Evolutionary conservation across 2,888 invertebrate species (phyloP).

Genomic region (Hypercompe scribonia): DNA sequence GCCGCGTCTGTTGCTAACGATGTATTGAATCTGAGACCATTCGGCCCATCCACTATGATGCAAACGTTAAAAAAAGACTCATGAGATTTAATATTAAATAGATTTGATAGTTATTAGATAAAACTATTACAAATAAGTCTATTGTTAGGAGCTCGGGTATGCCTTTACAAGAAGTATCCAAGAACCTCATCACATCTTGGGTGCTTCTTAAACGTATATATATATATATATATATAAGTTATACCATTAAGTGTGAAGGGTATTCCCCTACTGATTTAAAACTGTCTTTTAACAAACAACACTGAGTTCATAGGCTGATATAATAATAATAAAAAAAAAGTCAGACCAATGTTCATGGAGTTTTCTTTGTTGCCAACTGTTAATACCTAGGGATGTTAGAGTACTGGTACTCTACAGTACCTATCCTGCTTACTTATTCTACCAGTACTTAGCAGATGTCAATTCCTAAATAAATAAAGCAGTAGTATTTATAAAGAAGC

Average conservation of each 20-base stretch:
- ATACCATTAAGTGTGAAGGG: no score
- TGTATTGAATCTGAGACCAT: slow-evolving; percentile 84
- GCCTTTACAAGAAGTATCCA: neutral
- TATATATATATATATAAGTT: no score
- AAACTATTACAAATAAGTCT: neutral
- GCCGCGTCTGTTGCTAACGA: slow-evolving; percentile 73
- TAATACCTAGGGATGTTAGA: no score
- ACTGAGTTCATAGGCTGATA: no score
- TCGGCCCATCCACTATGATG: slow-evolving; percentile 81
- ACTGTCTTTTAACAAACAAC: no score
- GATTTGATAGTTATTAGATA: no score
- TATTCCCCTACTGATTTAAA: no score
- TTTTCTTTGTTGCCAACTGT: neutral
- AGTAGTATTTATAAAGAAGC: no score
- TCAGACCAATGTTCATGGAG: neutral
- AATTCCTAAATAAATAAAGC: neutral
- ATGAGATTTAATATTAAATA: neutral
- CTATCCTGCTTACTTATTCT: no score
- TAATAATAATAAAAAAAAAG: no score
- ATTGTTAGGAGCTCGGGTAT: neutral
- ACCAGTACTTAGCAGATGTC: neutral
- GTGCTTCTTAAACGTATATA: neutral
- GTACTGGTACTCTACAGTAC: no score
- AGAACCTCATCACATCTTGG: neutral
- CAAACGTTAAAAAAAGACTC: neutral